A percentile compares a stretch with the other conserved stretches of the same genome.
phyloP scores from a whole-genome alignment of 2,888 invertebrate genomes.

The Brachyopa scutellaris region DNA sequence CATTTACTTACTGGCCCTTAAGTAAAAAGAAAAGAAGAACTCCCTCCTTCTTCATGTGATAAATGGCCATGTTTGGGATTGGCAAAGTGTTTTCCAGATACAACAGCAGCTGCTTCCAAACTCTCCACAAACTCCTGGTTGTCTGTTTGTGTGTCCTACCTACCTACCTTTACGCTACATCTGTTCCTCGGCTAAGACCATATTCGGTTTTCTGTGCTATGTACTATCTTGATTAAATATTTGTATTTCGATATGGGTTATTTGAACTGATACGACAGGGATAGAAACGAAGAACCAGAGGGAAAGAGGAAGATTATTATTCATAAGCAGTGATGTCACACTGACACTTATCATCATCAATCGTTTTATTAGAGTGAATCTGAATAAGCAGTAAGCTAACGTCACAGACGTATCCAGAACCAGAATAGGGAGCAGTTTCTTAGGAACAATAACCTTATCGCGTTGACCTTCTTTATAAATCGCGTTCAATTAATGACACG shows the following conservation, averaged over 20 bases:
- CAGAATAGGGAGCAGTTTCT: too few relatives aligned
- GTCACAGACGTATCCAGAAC: not conserved
- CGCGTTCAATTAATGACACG: constrained; percentile 63
- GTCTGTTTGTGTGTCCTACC: constrained; percentile 28
- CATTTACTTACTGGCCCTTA: constrained; percentile 44
- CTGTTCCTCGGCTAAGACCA: constrained; percentile 46
- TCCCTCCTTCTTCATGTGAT: constrained; percentile 50
- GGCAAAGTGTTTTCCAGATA: constrained; percentile 62
- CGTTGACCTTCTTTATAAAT: constrained; percentile 62
- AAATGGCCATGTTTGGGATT: constrained; percentile 61
- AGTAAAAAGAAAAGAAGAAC: constrained; percentile 21
- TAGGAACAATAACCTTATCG: constrained; percentile 44
- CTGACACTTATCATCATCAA: constrained; percentile 62
- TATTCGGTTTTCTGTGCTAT: constrained; percentile 10
- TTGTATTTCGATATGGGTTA: constrained; percentile 69
- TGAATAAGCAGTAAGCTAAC: not conserved
- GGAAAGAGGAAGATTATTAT: constrained; percentile 34
- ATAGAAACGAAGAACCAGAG: not conserved
- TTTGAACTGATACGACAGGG: constrained; percentile 59
- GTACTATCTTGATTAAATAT: constrained; percentile 63
- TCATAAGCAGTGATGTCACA: constrained; percentile 68
- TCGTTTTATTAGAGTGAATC: constrained; percentile 29
- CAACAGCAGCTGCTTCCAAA: constrained; percentile 65
- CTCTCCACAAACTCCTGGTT: too few relatives aligned
- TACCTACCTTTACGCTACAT: constrained; percentile 50